A percentile compares a stretch with the other conserved stretches of the same genome.
These are phyloP conservation scores for Cremastinae sp. DNA, from an alignment of 2,888 invertebrate genomes.

Conservation along the genomic window DNA sequence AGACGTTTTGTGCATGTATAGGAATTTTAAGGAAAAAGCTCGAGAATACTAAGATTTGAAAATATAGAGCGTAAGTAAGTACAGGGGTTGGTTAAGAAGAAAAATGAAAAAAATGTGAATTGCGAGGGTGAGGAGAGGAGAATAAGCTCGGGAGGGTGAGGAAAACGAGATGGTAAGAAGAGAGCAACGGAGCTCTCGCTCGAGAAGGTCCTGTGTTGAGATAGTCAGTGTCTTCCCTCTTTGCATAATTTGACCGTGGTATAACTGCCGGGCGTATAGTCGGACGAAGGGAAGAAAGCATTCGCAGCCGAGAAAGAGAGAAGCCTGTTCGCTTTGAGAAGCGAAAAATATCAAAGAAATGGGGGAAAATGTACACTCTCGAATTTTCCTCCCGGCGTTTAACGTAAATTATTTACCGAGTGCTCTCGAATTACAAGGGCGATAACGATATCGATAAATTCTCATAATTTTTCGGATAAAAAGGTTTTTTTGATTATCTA, in stretches of 20 bases:
- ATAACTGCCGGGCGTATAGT: slow-evolving; percentile 50
- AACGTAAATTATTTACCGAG: no score
- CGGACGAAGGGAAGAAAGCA: slow-evolving; percentile 22
- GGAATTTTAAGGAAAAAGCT: slow-evolving; percentile 30
- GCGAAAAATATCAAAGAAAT: slow-evolving; percentile 32
- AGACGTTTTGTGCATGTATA: no score
- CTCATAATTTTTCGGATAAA: no score
- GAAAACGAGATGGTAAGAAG: slow-evolving; percentile 42
- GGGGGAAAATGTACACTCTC: not conserved
- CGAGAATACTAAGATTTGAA: slow-evolving; percentile 14
- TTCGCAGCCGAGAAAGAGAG: not conserved
- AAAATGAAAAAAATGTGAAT: slow-evolving; percentile 1
- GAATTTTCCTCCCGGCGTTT: no score
- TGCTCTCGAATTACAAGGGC: no score
- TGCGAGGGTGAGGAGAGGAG: slow-evolving; percentile 28
- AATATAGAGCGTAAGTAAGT: slow-evolving; percentile 35
- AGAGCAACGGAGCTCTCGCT: slow-evolving; percentile 46
- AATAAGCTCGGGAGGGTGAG: slow-evolving; percentile 34
- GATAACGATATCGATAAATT: no score
- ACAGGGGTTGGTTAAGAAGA: not conserved
- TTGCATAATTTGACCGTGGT: slow-evolving; percentile 74
- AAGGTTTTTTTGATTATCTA: no score
- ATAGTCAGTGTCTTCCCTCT: slow-evolving; percentile 73
- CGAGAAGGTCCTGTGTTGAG: slow-evolving; percentile 59
- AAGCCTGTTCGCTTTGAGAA: not conserved